Evolutionary conservation across 1,140 invertebrate genomes (phyloP), one percentile per base, ranked within the genome.

Genomic region (Schmidtea mediterranea): DNA sequence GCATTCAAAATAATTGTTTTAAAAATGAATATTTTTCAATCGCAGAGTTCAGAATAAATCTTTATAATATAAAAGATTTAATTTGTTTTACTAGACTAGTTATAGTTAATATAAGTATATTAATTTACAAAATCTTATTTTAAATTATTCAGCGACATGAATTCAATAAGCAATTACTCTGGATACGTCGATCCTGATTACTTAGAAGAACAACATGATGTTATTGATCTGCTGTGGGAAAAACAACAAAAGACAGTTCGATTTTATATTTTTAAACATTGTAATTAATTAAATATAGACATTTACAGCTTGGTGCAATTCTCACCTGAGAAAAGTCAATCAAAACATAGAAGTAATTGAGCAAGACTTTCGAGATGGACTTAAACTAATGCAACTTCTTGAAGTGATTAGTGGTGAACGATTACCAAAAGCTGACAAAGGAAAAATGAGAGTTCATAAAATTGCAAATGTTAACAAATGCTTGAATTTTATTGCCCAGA

Each of bases 381-480:
- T 36, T 2, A 36, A 36, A 36, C 46, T 48, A 6, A 48, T 48
- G 24, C 46, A 37, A 15, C 46, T 48, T 13, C 46, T 48, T 3
- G 46, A 48, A 32, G 46, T 48, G 2, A 70, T 71, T 53, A 89
- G 83, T 46, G 82, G 83, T 13, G 82, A 89, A 67, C 86, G 83
- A 43, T 73, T 97, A 58, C 86, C 84, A 52, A 92, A 84, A 69
- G 89, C 90, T 49, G 90, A 97, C 72, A 76, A 86, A 55, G 89
- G 89, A 69, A 94, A 92, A 70, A 95, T 95, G 89, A 76, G 89
- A 52, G 94, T 97, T 74, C 90, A 97, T 72, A 92, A 94, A 62
- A 97, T 97, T 62, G 89, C 89, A 59, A 97, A 97, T 67, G 89
- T 97, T 58, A 97, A 95, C 72, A 97, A 97, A 72, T 89, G 89